Evolutionary conservation across 2,113 vertebrate species (phyloP).

Genomic region (Sebastes schlegelii): DNA sequence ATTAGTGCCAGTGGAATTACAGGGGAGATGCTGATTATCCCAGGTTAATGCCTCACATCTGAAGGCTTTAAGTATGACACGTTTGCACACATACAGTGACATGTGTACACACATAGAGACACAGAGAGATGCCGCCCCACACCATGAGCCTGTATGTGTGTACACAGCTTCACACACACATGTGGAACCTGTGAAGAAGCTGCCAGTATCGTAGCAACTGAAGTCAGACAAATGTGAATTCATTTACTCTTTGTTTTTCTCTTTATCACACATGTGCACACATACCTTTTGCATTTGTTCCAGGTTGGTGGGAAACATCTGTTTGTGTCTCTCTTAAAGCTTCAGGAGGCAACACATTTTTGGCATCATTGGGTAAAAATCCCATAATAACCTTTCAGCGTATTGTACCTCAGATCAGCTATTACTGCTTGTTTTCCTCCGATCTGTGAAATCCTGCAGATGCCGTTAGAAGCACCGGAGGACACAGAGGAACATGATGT

Average conservation of each 20-base stretch:
- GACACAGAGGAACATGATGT: no score
- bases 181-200: not conserved
- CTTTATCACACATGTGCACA: not conserved
- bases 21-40: constrained; percentile 41
- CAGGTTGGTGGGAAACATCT: not conserved
- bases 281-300: not conserved
- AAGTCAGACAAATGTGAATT: not conserved
- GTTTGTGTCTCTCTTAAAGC: not conserved
- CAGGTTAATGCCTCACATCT: constrained; percentile 31
- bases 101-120: not conserved
- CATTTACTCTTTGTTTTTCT: no score
- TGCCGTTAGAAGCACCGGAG: no score
- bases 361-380: no score
- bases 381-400: no score
- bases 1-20: constrained; percentile 56
- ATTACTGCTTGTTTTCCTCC: no score
- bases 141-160: no score
- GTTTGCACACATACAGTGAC: not conserved
- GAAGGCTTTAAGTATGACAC: constrained; percentile 28
- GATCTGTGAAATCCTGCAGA: no score
- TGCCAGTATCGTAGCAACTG: not conserved
- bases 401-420: no score
- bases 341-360: no score
- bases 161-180: constrained; percentile 1
- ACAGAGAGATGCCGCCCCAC: not conserved